These are phyloP conservation scores for Arion vulgaris DNA, from an alignment of 1,140 invertebrate genomes.

Conservation along the genomic window DNA sequence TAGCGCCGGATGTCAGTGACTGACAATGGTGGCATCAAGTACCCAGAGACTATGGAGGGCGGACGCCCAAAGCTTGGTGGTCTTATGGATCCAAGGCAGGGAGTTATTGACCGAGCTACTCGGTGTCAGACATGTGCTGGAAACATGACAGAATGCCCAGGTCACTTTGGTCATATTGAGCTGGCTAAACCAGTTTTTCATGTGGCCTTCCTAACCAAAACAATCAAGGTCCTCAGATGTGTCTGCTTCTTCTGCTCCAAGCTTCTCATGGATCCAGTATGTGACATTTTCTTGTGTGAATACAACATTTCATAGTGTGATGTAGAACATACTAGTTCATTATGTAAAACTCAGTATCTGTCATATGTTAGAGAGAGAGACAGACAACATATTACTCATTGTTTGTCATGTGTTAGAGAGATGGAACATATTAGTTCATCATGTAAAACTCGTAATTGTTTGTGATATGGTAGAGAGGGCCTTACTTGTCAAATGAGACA, in stretches of 20 bases:
- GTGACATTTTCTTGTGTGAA: slow-evolving; percentile 70
- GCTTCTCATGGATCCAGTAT: slow-evolving; percentile 91
- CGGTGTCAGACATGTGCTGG: slow-evolving; percentile 98
- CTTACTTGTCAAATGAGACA: no score
- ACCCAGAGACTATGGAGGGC: slow-evolving; percentile 98
- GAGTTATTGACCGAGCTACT: slow-evolving; percentile 90
- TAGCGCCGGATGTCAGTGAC: slow-evolving; percentile 88
- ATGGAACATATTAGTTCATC: no score
- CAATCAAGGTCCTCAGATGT: slow-evolving; percentile 95
- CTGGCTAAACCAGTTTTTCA: slow-evolving; percentile 99
- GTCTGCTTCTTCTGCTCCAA: slow-evolving; percentile 99
- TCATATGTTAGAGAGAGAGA: no score
- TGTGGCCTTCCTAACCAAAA: slow-evolving; percentile 97
- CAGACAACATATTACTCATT: no score
- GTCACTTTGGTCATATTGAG: slow-evolving; percentile 99
- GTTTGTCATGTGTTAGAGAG: no score
- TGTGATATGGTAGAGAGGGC: no score
- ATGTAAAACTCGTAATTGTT: no score
- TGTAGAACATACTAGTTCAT: no score
- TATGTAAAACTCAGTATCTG: no score
- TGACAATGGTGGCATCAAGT: slow-evolving; percentile 92
- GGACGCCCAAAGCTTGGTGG: slow-evolving; percentile 97
- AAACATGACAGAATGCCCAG: slow-evolving; percentile 98
- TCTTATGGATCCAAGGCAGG: slow-evolving; percentile 99
- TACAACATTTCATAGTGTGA: no score